A percentile compares a stretch with the other conserved stretches of the same genome.
phyloP scores from a whole-genome alignment of 2,797 vertebrate genomes.

The Gila robusta region DNA sequence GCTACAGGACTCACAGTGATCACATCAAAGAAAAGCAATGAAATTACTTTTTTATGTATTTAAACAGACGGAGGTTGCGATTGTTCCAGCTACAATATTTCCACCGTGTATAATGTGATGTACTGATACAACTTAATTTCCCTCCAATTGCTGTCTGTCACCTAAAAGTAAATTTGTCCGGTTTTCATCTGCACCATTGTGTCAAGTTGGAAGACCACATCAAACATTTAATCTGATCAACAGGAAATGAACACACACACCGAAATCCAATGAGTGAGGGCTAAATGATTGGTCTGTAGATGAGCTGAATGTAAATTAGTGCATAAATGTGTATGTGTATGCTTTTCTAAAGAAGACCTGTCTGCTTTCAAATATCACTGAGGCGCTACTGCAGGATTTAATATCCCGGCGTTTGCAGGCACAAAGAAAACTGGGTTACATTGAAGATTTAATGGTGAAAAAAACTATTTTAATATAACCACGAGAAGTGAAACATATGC shows the following conservation, averaged over 20 bases:
- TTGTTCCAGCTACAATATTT: constrained; percentile 98
- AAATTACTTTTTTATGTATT: constrained; percentile 88
- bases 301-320: constrained; percentile 81
- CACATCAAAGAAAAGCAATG: constrained; percentile 97
- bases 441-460: constrained; percentile 46
- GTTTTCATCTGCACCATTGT: constrained; percentile 91
- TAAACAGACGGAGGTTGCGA: constrained; percentile 95
- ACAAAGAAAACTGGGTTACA: constrained; percentile 31
- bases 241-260: constrained; percentile 83
- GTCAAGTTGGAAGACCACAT: constrained; percentile 85
- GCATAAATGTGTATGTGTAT: constrained; percentile 48
- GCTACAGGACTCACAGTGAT: constrained; percentile 94
- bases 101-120: constrained; percentile 89
- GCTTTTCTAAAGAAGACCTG: constrained; percentile 44
- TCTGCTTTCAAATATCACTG: constrained; percentile 25
- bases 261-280: constrained; percentile 82
- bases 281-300: constrained; percentile 77
- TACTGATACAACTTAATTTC: constrained; percentile 95
- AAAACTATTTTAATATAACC: constrained; percentile 40
- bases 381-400: constrained; percentile 36
- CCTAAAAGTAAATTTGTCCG: constrained; percentile 93
- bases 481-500: constrained; percentile 30
- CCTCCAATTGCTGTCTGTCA: constrained; percentile 93
- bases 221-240: constrained; percentile 93
- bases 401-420: constrained; percentile 16